Conservation (phyloP, 2,888 invertebrate species). For the Diaperis boleti region DNA sequence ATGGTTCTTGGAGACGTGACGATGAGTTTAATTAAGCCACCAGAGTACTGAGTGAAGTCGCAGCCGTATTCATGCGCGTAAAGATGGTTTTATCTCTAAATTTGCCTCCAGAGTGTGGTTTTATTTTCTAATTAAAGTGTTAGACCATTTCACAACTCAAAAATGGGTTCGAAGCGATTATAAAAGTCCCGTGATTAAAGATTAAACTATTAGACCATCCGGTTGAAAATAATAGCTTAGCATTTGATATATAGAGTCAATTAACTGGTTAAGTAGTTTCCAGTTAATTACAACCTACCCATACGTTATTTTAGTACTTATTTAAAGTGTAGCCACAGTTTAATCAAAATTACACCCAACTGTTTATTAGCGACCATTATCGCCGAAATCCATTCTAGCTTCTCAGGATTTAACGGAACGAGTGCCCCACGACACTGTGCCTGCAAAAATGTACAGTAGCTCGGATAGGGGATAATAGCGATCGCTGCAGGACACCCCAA, state of each 20-base stretch:
- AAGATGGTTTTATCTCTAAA: constrained; percentile 23
- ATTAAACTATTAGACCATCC: constrained; percentile 55
- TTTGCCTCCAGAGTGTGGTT: constrained; percentile 16
- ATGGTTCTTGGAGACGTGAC: constrained; percentile 22
- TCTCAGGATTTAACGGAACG: no score
- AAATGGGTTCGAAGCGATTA: constrained; percentile 35
- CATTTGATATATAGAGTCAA: constrained; percentile 56
- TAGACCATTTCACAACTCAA: constrained; percentile 34
- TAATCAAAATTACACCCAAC: constrained; percentile 49
- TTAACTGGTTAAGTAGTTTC: constrained; percentile 56
- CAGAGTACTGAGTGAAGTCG: no score
- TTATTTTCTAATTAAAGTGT: constrained; percentile 33
- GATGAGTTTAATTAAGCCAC: constrained; percentile 27
- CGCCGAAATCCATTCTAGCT: constrained; percentile 8
- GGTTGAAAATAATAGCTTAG: constrained; percentile 55
- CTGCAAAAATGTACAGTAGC: constrained; percentile 30
- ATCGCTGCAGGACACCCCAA: constrained; percentile 39
- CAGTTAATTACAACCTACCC: constrained; percentile 55
- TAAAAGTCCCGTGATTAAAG: constrained; percentile 46
- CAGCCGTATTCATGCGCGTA: constrained; percentile 20
- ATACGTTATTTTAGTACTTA: constrained; percentile 51
- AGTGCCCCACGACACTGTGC: background rate
- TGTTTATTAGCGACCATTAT: constrained; percentile 10
- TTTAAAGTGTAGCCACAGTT: constrained; percentile 50
- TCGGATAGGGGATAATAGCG: constrained; percentile 13